These are phyloP conservation scores for Rhincodon typus DNA, from an alignment of 2,797 vertebrate genomes.

Conservation along the genomic window DNA sequence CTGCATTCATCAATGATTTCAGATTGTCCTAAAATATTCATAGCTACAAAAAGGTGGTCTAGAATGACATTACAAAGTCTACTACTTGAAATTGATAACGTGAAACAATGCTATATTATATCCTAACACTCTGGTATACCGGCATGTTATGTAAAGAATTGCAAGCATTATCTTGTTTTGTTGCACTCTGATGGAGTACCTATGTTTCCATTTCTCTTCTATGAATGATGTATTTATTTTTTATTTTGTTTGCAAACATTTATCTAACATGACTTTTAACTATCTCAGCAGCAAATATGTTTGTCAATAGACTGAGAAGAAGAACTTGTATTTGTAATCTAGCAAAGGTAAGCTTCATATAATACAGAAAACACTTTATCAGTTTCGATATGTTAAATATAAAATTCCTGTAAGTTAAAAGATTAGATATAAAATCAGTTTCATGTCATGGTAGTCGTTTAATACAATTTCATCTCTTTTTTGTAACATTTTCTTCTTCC, in stretches of 20 bases:
- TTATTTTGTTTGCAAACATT: background rate
- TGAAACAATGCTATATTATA: background rate
- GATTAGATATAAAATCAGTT: background rate
- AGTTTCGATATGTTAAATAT: background rate
- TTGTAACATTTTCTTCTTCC: background rate
- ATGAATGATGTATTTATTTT: background rate
- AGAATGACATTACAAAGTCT: background rate
- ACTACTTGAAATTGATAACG: background rate
- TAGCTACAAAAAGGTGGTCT: too few species aligned
- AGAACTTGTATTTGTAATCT: slow-evolving; percentile 57
- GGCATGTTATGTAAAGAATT: background rate
- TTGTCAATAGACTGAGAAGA: slow-evolving; percentile 55
- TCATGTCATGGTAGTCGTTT: background rate
- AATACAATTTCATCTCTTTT: background rate
- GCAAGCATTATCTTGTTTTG: background rate
- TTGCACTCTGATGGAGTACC: background rate
- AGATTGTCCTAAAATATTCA: background rate
- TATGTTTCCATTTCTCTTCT: too few species aligned
- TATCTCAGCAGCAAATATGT: slow-evolving; percentile 54
- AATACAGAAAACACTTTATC: background rate
- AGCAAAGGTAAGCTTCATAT: slow-evolving; percentile 50
- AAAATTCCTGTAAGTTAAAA: background rate
- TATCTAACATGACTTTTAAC: slow-evolving; percentile 20
- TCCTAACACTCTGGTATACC: background rate
- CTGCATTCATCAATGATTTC: background rate